phyloP scores from a whole-genome alignment of 2,113 vertebrate genomes.

The western clawed frog (Xenopus tropicalis) region UCB_Xtro_10.0 CM004443.2:75845501-75846000 shows the following conservation, averaged over 20 bases:
- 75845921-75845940: too few relatives aligned
- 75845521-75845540: constrained; percentile 22
- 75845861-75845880: too few relatives aligned
- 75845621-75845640: constrained; percentile 50
- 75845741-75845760: background rate
- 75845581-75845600: constrained; percentile 47
- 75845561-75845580: constrained; percentile 34
- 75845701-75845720: constrained; percentile 36
- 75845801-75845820: background rate
- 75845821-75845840: too few relatives aligned
- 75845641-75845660: constrained; percentile 25
- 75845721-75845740: background rate
- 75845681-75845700: constrained; percentile 25
- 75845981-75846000: background rate
- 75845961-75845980: background rate
- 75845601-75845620: constrained; percentile 50
- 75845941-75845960: too few relatives aligned
- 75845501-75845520: background rate
- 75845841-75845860: too few relatives aligned
- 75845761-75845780: background rate
- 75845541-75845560: constrained; percentile 28
- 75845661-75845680: constrained; percentile 27
- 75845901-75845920: too few relatives aligned
- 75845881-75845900: too few relatives aligned
- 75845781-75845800: background rate